phyloP scores from a whole-genome alignment of 2,113 vertebrate genomes.

The Phalacrocorax aristotelis region DNA sequence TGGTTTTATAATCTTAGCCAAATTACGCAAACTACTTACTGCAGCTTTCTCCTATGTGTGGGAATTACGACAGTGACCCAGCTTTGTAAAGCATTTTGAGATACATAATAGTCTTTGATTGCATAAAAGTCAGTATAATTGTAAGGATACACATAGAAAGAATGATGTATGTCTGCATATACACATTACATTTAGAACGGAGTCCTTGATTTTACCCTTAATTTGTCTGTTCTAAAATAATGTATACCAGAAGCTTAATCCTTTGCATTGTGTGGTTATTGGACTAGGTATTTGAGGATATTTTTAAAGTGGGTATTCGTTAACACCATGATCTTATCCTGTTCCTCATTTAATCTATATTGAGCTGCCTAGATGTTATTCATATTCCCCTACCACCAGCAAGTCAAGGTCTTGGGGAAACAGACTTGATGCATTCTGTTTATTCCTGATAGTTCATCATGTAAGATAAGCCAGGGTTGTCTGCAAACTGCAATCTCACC shows the following conservation, averaged over 20 bases:
- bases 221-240: not conserved
- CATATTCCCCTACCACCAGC: constrained; percentile 27
- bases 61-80: not conserved
- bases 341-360: constrained; percentile 60
- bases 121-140: not conserved
- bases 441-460: constrained; percentile 65
- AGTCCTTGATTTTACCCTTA: not conserved
- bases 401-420: constrained; percentile 62
- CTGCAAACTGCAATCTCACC: constrained; percentile 70
- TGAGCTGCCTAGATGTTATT: constrained; percentile 37
- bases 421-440: constrained; percentile 57
- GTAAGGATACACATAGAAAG: not conserved
- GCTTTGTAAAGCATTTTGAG: not conserved
- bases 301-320: constrained; percentile 51
- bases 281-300: not conserved
- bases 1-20: not conserved
- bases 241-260: not conserved
- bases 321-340: constrained; percentile 48
- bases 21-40: not conserved
- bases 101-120: not conserved
- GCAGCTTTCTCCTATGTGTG: not conserved
- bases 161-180: not conserved
- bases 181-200: not conserved
- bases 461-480: constrained; percentile 70
- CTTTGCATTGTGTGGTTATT: not conserved